A percentile compares a stretch with the other conserved stretches of the same genome.
phyloP scores from a whole-genome alignment of 2,113 vertebrate genomes.

The Alethe diademata region DNA sequence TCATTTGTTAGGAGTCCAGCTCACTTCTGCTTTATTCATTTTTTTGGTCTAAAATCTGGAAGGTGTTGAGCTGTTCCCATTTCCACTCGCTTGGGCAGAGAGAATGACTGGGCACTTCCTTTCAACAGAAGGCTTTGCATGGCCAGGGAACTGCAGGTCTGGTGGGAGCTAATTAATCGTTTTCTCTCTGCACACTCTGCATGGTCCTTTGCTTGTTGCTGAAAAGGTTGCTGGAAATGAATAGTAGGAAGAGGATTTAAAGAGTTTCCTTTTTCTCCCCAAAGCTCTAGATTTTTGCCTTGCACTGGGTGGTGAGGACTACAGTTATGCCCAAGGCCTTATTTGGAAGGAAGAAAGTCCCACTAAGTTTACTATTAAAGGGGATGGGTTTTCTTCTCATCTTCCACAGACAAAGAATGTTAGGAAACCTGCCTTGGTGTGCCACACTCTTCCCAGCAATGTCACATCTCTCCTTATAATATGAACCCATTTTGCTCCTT shows the following conservation, averaged over 20 bases:
- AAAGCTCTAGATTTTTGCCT: neutral
- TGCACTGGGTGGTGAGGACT: neutral
- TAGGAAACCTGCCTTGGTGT: neutral
- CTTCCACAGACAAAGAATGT: neutral
- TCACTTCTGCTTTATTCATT: neutral
- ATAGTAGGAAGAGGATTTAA: neutral
- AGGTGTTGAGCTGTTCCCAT: neutral
- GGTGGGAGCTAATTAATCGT: conserved; percentile 40
- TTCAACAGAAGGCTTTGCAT: neutral
- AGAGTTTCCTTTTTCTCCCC: neutral
- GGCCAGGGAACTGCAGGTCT: neutral
- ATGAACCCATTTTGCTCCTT: neutral
- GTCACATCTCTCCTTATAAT: neutral
- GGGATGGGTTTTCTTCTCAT: neutral
- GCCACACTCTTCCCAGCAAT: neutral
- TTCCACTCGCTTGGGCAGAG: neutral
- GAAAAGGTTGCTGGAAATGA: neutral
- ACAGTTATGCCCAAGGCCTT: neutral
- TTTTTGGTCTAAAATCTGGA: neutral
- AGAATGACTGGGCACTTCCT: conserved; percentile 27
- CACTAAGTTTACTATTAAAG: neutral
- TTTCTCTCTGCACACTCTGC: neutral
- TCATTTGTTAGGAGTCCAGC: neutral
- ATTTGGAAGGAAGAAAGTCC: neutral
- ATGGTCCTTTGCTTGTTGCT: neutral